Base-by-base conservation (phyloP, 2,113 vertebrate species). In the Cyanoliseus patagonus region DNA sequence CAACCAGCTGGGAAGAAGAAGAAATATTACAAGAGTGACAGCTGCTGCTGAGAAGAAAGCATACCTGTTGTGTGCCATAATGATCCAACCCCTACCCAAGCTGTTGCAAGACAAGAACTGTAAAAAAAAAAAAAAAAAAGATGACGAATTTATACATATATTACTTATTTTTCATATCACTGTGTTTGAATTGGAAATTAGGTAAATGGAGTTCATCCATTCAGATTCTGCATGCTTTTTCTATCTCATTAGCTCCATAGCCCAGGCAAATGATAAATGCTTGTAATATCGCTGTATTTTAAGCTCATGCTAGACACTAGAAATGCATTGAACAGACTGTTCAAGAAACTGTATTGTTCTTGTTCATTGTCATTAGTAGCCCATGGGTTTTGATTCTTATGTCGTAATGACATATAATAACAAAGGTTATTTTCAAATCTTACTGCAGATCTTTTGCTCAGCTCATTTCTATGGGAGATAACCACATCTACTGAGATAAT, bases 201-300 rank as follows among this genome's bases (percentile, higher is more conserved):
- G 33, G 81, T 22, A 92, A 82, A 95, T 67, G 37, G 83, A 78
- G 63, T 94, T 95, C 76, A 95, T 83, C 57, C 77, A 73, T 79
- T 53, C n/a, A 76, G 94, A 92, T 86, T 93, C 91, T 75, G 80
- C 12, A 49, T 75, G 63, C 41, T 92, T 83, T 90, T 94, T 73
- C 66, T 94, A 6, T 83, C 82, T 92, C 88, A 92, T 97, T 94
- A 93, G 53, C 77, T 94, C 61, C 77, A 70, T 8, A 61, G 92
- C 64, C 82, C 47, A 74, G 88, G 73, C 82, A 95, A 95, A 96
- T 83, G 87, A 96, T 70, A 92, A 95, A 94, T 94, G 76, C 61
- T 88, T 94, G 55, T 37, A 78, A 83, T 89, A 83, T 33, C 75
- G 70, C 17, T 94, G 52, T 75, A 66, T 88, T 95, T 91, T 83